Percentiles rank a stretch among this genome's conserved stretches.
These are phyloP conservation scores for Otocyon megalotis DNA, from an alignment of 2,113 vertebrate species.

Conservation along the genomic window DNA sequence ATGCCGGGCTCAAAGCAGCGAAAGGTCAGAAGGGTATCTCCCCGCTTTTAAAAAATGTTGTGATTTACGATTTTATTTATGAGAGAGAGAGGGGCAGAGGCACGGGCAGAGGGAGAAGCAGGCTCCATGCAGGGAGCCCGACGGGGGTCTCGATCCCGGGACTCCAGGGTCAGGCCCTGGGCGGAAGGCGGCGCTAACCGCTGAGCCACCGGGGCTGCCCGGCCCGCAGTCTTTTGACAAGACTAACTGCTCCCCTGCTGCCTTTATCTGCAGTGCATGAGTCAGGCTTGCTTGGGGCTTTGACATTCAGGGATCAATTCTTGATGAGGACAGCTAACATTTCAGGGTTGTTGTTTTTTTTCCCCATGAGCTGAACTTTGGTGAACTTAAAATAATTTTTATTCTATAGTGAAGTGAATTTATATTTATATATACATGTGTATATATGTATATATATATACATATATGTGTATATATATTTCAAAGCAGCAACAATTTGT, in stretches of 20 bases:
- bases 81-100: too few relatives aligned
- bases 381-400: slow-evolving; percentile 2
- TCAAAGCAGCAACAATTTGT: background rate
- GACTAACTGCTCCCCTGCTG: background rate
- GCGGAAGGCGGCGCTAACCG: too few relatives aligned
- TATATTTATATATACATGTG: background rate
- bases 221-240: background rate
- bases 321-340: background rate
- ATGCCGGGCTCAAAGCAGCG: background rate
- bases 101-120: too few relatives aligned
- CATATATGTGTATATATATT: background rate
- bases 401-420: background rate
- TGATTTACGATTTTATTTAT: too few relatives aligned
- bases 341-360: background rate
- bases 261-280: background rate
- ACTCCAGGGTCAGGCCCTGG: too few relatives aligned
- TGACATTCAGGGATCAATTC: slow-evolving; percentile 42
- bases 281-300: background rate
- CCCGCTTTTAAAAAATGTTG: too few relatives aligned
- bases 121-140: too few relatives aligned
- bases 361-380: background rate
- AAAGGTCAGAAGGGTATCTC: slow-evolving; percentile 16
- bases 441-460: background rate
- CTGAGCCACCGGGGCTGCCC: too few relatives aligned
- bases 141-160: too few relatives aligned